phyloP scores from a whole-genome alignment of 2,888 invertebrate species.

The Anthrax anthrax region DNA sequence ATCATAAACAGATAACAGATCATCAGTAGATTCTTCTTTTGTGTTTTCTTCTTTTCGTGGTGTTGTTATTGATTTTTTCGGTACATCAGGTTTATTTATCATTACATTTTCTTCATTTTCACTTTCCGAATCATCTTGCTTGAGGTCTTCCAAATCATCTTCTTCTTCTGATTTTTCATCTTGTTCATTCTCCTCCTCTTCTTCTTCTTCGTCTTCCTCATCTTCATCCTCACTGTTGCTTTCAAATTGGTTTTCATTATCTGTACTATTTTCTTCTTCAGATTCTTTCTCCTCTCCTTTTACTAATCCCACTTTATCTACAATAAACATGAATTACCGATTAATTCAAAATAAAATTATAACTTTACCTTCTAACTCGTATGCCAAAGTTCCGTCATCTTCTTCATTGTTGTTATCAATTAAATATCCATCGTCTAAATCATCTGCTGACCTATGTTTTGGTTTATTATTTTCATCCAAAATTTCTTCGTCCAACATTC shows the following conservation, averaged over 20 bases:
- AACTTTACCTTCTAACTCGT: slow-evolving; percentile 27
- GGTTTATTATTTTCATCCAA: slow-evolving; percentile 24
- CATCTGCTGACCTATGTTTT: slow-evolving; percentile 69
- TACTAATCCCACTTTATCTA: neutral
- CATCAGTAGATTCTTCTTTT: slow-evolving; percentile 24
- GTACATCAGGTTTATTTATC: slow-evolving; percentile 23
- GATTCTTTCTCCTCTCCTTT: neutral
- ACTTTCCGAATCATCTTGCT: slow-evolving; percentile 19
- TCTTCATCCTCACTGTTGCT: slow-evolving; percentile 16
- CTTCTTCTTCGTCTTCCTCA: slow-evolving; percentile 14
- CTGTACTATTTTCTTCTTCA: slow-evolving; percentile 17
- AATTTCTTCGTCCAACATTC: slow-evolving; percentile 54
- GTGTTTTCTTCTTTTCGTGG: slow-evolving; percentile 18
- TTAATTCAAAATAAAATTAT: neutral
- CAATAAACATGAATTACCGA: slow-evolving; percentile 7
- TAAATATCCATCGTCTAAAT: slow-evolving; percentile 69
- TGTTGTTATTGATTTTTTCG: slow-evolving; percentile 22
- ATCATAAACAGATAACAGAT: slow-evolving; percentile 43
- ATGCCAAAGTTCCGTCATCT: slow-evolving; percentile 21
- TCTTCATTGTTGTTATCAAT: slow-evolving; percentile 24
- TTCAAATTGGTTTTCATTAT: slow-evolving; percentile 20
- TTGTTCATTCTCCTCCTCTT: slow-evolving; percentile 10
- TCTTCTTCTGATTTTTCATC: slow-evolving; percentile 17
- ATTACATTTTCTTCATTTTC: slow-evolving; percentile 15
- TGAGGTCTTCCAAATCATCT: neutral